Base-by-base conservation (phyloP, 2,113 vertebrate genomes). In the Heliornis fulica region DNA sequence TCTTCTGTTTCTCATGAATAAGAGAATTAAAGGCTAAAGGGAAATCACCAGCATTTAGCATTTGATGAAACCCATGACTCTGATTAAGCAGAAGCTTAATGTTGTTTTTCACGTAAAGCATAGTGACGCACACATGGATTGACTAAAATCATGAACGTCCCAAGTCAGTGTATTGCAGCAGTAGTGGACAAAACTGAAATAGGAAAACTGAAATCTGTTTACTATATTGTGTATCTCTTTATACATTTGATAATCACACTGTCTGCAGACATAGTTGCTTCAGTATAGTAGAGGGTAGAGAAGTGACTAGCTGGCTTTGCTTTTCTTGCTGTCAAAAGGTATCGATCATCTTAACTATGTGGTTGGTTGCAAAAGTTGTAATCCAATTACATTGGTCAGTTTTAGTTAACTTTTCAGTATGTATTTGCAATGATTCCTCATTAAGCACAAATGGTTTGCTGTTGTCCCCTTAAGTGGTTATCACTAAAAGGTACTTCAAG, bases 41-140 rank as follows among this genome's bases (percentile, higher is more conserved):
- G 31, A 74, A 94, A 83, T 94, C 45, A 64, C 25, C 19, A 72
- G 36, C 26, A 56, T 53, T 34, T 23, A 91, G 29, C 5, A 0
- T 60, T 68, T 93, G 59, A 69, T 90, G 74, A 93, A 96, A 76
- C 32, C 15, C 15, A 2, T 95, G 85, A 51, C 76, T 83, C 74
- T 88, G 48, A 89, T 97, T 96, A 94, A 96, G 23, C 61, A 26
- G 25, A 92, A 95, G 77, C 59, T 89, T 96, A 89, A 79, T 74
- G 57, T 94, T 11, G 1, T 15, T 43, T 83, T 43, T 76, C 66
- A 46, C 1, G 9, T 90, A 85, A 74, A 81, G 43, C 26, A 28
- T 40, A 72, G 36, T 65, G 57, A 87, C 2, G 22, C n/a, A n/a
- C n/a, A n/a, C n/a, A n/a, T n/a, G n/a, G n/a, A n/a, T n/a, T n/a